Percentiles rank a stretch among this genome's conserved stretches.
phyloP scores from a whole-genome alignment of 2,888 invertebrate genomes.

The Agonopterix heracliana region DNA sequence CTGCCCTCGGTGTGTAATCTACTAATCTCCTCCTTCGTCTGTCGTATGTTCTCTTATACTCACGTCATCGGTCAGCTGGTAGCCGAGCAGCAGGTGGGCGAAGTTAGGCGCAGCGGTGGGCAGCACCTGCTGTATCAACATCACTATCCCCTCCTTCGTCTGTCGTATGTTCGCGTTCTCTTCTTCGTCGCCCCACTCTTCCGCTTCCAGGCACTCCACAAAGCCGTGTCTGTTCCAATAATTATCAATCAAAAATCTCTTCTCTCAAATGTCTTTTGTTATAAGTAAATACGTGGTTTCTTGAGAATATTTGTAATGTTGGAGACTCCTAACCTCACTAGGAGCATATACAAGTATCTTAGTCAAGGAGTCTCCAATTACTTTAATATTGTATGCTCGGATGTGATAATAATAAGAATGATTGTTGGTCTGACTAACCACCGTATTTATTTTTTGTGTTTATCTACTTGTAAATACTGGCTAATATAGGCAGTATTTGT shows the following conservation, averaged over 20 bases:
- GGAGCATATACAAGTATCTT: too few relatives aligned
- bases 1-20: too few relatives aligned
- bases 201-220: slow-evolving; percentile 90
- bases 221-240: slow-evolving; percentile 73
- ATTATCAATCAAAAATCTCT: not conserved
- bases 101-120: slow-evolving; percentile 89
- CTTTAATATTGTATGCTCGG: too few relatives aligned
- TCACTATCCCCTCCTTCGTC: slow-evolving; percentile 83
- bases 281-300: not conserved
- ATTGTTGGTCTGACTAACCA: too few relatives aligned
- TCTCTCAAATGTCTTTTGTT: too few relatives aligned
- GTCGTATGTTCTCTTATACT: slow-evolving; percentile 28
- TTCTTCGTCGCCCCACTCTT: slow-evolving; percentile 52
- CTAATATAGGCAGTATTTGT: too few relatives aligned
- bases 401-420: too few relatives aligned
- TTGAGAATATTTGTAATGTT: not conserved
- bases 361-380: too few relatives aligned
- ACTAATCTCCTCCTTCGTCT: not conserved
- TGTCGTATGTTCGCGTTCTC: slow-evolving; percentile 48
- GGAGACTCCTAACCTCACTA: too few relatives aligned
- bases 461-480: too few relatives aligned
- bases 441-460: too few relatives aligned
- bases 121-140: slow-evolving; percentile 85
- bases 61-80: slow-evolving; percentile 86
- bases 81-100: slow-evolving; percentile 91